phyloP scores from a whole-genome alignment of 2,888 invertebrate species.

The Drosophila quinaria region DNA sequence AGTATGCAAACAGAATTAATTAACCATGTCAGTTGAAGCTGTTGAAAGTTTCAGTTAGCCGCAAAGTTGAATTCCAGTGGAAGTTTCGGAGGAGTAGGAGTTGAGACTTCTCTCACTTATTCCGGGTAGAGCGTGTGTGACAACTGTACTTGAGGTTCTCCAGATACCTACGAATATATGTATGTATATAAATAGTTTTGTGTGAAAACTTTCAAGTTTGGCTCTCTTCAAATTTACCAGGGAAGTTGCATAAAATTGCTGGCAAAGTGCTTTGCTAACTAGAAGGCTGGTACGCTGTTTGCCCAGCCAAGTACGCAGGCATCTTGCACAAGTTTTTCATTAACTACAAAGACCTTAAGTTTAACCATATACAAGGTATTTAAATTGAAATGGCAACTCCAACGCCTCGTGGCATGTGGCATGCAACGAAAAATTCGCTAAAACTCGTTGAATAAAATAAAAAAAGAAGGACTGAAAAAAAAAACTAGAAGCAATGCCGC shows the following conservation, averaged over 20 bases:
- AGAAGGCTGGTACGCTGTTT: slow-evolving; percentile 27
- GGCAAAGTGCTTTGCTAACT: slow-evolving; percentile 39
- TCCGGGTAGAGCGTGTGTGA: slow-evolving; percentile 43
- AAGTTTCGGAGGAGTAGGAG: slow-evolving; percentile 32
- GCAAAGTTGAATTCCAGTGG: slow-evolving; percentile 40
- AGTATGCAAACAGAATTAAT: slow-evolving; percentile 70
- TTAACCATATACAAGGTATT: slow-evolving; percentile 30
- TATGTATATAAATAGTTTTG: slow-evolving; percentile 4
- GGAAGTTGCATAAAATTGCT: slow-evolving; percentile 39
- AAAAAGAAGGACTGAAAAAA: not conserved
- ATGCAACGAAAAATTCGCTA: slow-evolving; percentile 12
- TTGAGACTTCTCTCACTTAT: not conserved
- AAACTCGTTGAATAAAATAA: slow-evolving; percentile 18
- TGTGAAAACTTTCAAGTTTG: slow-evolving; percentile 28
- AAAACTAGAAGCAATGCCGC: slow-evolving; percentile 20
- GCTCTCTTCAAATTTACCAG: slow-evolving; percentile 19
- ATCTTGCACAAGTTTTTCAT: slow-evolving; percentile 40
- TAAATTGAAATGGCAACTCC: slow-evolving; percentile 16
- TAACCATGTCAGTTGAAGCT: slow-evolving; percentile 59
- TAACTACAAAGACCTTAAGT: slow-evolving; percentile 40
- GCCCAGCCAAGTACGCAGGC: slow-evolving; percentile 13
- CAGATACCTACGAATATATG: not conserved
- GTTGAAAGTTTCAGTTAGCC: slow-evolving; percentile 47
- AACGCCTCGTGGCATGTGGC: slow-evolving; percentile 21
- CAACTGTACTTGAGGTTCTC: slow-evolving; percentile 33